Evolutionary conservation across 1,140 invertebrate species (phyloP), one percentile per base, ranked within the genome.

Genomic region (Solenopsis fugax): DNA sequence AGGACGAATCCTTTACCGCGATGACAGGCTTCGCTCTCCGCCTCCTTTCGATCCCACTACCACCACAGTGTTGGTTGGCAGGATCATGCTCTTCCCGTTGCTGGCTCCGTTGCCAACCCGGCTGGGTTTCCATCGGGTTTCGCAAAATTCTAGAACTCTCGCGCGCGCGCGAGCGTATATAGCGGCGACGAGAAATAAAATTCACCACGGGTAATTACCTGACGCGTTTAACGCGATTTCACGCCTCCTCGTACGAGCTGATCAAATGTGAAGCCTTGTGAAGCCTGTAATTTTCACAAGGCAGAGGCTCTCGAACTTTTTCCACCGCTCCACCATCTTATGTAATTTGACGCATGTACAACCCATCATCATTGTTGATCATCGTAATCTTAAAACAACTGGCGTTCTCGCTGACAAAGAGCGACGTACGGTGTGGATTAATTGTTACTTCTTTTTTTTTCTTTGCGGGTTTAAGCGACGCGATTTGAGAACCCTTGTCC

Each of bases 11-110:
- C 80, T 84, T 84, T 82, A 82, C 80, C 80, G 67, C 80, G 80
- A 82, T 82, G 80, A 84, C 80, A 84, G 80, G 69, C 80, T 82
- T 82, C 80, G 67, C 80, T 82, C 67, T 82, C 80, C 80, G 80
- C 80, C 80, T 84, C 80, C 80, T 84, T 84, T 84, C 80, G 80
- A 84, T 82, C 80, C 80, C 67, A 60, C 67, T 60, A 82, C 78
- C 52, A 58, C 54, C 65, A 60, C 52, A 41, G 60, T 71, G 80
- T 82, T 37, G 80, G 67, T 73, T 82, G 67, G 80, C 80, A 82
- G 69, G 67, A 82, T 82, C 80, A 82, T 60, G 67, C 80, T 82
- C 67, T 29, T 54, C 80, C 56, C 80, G 69, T 54, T 48, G 62
- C 56, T 45, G 37, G 58, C 62, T 67, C 18, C 52, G 65, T 72